Evolutionary conservation across 2,888 invertebrate genomes (phyloP).

Genomic region (Oxyteleia sp.): DNA sequence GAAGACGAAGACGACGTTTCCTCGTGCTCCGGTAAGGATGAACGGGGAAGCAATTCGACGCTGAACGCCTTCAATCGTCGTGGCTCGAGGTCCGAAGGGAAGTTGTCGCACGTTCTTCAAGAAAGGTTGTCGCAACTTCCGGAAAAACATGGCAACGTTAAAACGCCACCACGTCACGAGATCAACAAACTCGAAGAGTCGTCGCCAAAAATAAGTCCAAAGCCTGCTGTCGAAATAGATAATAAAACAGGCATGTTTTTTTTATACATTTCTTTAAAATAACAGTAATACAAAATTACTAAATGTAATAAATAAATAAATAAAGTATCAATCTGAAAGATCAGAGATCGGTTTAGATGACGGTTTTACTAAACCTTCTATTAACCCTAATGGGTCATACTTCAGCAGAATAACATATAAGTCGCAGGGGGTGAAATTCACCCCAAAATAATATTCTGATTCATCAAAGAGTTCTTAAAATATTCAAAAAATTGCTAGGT

Average conservation of each 20-base stretch:
- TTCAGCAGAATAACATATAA: too few species aligned
- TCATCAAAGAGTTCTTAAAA: too few species aligned
- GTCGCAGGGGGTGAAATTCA: too few species aligned
- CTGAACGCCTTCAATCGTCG: constrained; percentile 89
- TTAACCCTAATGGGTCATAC: too few species aligned
- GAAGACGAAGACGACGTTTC: constrained; percentile 91
- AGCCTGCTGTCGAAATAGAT: constrained; percentile 55
- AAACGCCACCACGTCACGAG: constrained; percentile 75
- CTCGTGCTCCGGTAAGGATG: constrained; percentile 89
- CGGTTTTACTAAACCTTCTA: too few species aligned
- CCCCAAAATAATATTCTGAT: too few species aligned
- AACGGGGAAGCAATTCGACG: constrained; percentile 86
- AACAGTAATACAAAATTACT: too few species aligned
- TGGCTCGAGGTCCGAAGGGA: constrained; percentile 94
- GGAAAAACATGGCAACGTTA: constrained; percentile 89
- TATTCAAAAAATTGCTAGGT: too few species aligned
- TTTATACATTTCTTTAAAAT: background rate
- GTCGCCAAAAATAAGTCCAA: constrained; percentile 71
- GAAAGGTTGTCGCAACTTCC: constrained; percentile 89
- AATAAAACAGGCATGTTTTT: constrained; percentile 64
- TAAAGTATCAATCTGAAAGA: too few species aligned
- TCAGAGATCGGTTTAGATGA: too few species aligned
- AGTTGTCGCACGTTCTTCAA: constrained; percentile 91
- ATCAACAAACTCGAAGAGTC: constrained; percentile 57
- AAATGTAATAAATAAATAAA: background rate